A percentile compares a stretch with the other conserved stretches of the same genome.
phyloP scores from a whole-genome alignment of 2,797 vertebrate genomes.

The Columba guinea region DNA sequence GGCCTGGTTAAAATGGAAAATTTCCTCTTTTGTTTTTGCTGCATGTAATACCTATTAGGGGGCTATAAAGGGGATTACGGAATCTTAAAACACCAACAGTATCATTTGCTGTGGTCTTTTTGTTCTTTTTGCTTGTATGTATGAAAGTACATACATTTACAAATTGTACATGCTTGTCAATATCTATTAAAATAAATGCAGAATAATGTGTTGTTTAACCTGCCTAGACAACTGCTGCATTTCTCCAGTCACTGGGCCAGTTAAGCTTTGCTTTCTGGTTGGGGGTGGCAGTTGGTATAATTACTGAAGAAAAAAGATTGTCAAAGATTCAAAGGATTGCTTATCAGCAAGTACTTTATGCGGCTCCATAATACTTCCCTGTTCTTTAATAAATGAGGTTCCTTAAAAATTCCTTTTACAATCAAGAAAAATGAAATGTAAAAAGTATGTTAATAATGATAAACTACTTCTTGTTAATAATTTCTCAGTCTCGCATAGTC shows the following conservation, averaged over 20 bases:
- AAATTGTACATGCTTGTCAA: background rate
- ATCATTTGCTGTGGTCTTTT: background rate
- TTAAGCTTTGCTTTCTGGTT: background rate
- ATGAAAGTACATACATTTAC: background rate
- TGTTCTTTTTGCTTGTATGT: background rate
- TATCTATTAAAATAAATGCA: background rate
- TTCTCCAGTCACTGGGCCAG: background rate
- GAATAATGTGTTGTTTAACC: background rate
- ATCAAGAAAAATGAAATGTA: background rate
- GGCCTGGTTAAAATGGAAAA: constrained; percentile 26
- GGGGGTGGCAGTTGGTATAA: background rate
- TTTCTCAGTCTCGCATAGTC: background rate
- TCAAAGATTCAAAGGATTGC: background rate
- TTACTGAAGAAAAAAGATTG: background rate
- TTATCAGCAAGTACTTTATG: background rate
- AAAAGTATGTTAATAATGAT: background rate
- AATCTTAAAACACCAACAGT: constrained; percentile 4
- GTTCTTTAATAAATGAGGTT: background rate
- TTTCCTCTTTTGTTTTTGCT: constrained; percentile 29
- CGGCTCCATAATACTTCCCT: background rate
- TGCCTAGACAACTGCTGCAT: background rate
- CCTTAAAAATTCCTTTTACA: background rate
- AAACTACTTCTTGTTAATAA: background rate
- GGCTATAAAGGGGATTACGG: background rate
- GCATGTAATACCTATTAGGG: constrained; percentile 1